Percentiles rank a stretch among this genome's conserved stretches.
These are phyloP conservation scores for Spermophilus dauricus DNA, from an alignment of 2,113 vertebrate genomes.

Conservation along the genomic window DNA sequence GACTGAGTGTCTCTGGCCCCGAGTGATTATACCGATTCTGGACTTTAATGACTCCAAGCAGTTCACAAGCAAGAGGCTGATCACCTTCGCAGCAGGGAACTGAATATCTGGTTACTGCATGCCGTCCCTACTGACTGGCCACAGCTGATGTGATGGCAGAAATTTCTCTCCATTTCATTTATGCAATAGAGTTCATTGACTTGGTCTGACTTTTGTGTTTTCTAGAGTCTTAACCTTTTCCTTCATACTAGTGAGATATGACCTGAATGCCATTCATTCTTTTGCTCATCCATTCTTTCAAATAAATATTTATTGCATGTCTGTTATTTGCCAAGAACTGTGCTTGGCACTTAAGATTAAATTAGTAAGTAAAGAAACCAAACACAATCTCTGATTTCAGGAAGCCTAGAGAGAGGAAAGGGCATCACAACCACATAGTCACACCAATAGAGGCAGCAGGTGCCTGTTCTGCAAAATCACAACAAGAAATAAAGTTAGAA, in stretches of 20 bases:
- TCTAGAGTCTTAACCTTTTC: neutral
- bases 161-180: neutral
- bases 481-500: neutral
- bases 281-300: neutral
- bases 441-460: neutral
- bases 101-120: neutral
- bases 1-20: neutral
- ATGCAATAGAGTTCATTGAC: neutral
- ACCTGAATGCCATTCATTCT: neutral
- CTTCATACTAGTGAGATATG: neutral
- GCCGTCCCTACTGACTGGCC: neutral
- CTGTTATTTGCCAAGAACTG: neutral
- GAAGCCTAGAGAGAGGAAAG: slow-evolving; percentile 17
- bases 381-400: neutral
- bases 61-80: neutral
- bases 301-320: neutral
- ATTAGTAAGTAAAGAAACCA: neutral
- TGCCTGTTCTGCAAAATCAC: neutral
- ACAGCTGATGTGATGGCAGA: neutral
- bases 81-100: neutral
- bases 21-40: neutral
- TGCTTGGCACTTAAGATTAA: neutral
- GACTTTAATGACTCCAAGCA: neutral
- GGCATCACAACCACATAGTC: neutral
- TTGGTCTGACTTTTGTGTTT: neutral